Base-by-base conservation (phyloP, 2,888 invertebrate species). In the Andrena chrysosceles region DNA sequence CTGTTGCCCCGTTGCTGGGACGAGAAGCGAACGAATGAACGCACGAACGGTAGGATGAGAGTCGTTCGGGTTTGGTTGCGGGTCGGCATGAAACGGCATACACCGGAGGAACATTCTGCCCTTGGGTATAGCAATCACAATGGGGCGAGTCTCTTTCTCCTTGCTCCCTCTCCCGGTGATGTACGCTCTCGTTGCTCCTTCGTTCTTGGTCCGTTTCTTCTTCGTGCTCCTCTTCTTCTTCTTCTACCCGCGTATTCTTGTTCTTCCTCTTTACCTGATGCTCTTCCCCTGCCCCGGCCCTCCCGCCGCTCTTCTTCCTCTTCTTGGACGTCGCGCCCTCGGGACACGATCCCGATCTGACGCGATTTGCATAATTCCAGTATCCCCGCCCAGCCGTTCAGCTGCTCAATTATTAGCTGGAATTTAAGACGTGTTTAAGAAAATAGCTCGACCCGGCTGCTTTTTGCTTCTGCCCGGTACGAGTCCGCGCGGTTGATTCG, bases 391-490 rank as follows among this genome's bases (percentile, higher is more conserved):
- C 92, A 91, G 83, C 68, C 92, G 91, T 93, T 92, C 93, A 91
- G 91, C 91, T 92, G 91, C 91, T 91, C 93, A 92, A 93, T 93
- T 93, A 93, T 93, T 93, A 92, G 90, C 87, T 89, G 92, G 93
- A 93, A 93, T 93, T 93, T 93, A 93, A 93, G 92, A 93, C 92
- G 92, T 92, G 93, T 93, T 93, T 92, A 92, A 93, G 93, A 93
- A 93, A 93, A 93, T 93, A 92, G 91, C 91, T 89, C 89, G 88
- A 83, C 84, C 77, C 77, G 74, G 80, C 70, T 77, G 84, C 86
- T 87, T 86, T 87, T 89, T 85, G 88, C 89, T 89, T 87, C 87
- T 86, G 86, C 77, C 83, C 77, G 84, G 87, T 81, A 56, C 77
- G 64, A 67, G 74, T 79, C 75, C 75, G 81, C 72, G 72, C 62